Conservation (phyloP, 2,888 invertebrate genomes). For the Habroteleia sp. region DNA sequence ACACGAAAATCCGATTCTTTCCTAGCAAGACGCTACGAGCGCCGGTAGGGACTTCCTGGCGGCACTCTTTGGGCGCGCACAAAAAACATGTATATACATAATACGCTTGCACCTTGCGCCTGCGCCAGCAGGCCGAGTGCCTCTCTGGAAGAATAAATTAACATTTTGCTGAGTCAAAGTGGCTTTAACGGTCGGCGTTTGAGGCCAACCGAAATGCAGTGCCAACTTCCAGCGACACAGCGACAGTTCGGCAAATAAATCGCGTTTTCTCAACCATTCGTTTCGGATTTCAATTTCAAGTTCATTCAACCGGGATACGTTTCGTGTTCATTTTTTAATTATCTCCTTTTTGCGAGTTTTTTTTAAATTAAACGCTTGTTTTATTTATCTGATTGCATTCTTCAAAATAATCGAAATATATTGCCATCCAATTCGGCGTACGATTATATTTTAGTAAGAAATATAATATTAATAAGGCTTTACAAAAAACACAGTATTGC, state of each 20-base stretch:
- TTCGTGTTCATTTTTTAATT: conserved; percentile 28
- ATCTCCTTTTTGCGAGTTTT: not conserved
- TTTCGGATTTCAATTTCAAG: conserved; percentile 28
- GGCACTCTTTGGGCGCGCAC: conserved; percentile 49
- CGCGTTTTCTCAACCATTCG: conserved; percentile 19
- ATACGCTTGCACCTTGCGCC: conserved; percentile 62
- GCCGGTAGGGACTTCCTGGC: conserved; percentile 58
- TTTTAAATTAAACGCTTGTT: not conserved
- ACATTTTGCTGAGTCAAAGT: conserved; percentile 67
- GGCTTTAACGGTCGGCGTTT: conserved; percentile 55
- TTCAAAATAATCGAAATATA: no score
- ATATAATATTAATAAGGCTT: no score
- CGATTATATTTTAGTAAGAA: no score
- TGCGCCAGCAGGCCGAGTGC: conserved; percentile 50
- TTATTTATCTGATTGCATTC: no score
- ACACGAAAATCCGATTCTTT: conserved; percentile 59
- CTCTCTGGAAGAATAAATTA: conserved; percentile 64
- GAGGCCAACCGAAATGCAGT: conserved; percentile 34
- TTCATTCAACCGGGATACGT: conserved; percentile 21
- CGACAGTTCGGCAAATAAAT: conserved; percentile 57
- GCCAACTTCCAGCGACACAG: conserved; percentile 46
- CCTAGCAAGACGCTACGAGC: conserved; percentile 37
- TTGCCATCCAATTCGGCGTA: no score
- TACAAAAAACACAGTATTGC: no score
- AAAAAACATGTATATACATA: conserved; percentile 58